Conservation (phyloP, 2,113 vertebrate genomes). For the Equus przewalskii region DNA sequence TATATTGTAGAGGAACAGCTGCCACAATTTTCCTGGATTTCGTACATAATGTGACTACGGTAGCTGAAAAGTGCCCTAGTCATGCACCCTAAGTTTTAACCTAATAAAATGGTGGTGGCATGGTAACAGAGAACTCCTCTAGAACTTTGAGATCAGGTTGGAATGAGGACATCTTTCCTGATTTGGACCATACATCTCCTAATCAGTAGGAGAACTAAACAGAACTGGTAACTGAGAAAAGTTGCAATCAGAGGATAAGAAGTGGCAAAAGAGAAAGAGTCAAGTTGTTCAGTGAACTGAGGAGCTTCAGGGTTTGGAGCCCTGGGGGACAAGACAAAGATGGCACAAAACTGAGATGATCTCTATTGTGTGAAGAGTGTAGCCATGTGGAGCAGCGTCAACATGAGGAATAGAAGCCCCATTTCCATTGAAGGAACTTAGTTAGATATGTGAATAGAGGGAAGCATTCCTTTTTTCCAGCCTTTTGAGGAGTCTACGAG, state of each 20-base stretch:
- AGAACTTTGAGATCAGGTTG: background rate
- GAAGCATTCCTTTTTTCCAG: background rate
- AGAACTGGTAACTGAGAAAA: background rate
- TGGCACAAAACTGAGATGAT: background rate
- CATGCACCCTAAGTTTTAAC: background rate
- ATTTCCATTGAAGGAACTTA: background rate
- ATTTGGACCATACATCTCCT: background rate
- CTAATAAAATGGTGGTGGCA: background rate
- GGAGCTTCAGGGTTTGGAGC: background rate
- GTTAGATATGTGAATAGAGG: background rate
- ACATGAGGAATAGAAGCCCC: background rate
- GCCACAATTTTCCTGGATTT: background rate
- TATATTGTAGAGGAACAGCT: background rate
- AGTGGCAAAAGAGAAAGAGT: background rate
- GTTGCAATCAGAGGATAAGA: background rate
- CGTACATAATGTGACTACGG: background rate
- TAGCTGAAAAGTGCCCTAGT: background rate
- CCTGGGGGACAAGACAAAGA: background rate
- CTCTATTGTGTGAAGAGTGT: background rate
- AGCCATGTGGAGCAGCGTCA: background rate
- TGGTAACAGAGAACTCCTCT: background rate
- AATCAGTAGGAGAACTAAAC: background rate
- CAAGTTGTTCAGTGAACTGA: background rate
- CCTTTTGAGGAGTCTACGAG: background rate
- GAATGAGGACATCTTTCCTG: background rate